A percentile compares a stretch with the other conserved stretches of the same genome.
Evolutionary conservation across 2,888 invertebrate genomes (phyloP).

Genomic region (Germaria angustata): DNA sequence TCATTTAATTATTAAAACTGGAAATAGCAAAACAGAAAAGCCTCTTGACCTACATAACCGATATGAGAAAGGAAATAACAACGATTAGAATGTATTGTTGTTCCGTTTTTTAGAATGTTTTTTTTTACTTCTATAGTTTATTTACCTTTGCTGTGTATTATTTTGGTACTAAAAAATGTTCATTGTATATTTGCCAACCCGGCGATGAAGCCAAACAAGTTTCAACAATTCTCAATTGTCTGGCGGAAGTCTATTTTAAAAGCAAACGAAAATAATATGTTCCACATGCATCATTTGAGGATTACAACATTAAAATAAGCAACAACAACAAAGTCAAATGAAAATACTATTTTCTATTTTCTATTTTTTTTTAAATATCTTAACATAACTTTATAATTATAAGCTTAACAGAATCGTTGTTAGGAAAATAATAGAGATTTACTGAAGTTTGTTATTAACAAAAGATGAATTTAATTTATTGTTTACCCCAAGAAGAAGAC

Average conservation of each 20-base stretch:
- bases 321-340: neutral
- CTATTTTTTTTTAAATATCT: too few relatives aligned
- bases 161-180: neutral
- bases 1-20: neutral
- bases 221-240: constrained; percentile 20
- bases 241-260: constrained; percentile 34
- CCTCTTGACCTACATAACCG: constrained; percentile 48
- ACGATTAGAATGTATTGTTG: neutral
- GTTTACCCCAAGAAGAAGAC: too few relatives aligned
- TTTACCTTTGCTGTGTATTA: constrained; percentile 43
- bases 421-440: too few relatives aligned
- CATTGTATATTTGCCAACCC: constrained; percentile 7
- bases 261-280: neutral
- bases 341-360: too few relatives aligned
- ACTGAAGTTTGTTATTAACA: too few relatives aligned
- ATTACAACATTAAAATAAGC: neutral
- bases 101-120: neutral
- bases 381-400: too few relatives aligned
- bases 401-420: too few relatives aligned
- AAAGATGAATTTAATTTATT: too few relatives aligned
- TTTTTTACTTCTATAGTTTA: constrained; percentile 24
- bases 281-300: neutral
- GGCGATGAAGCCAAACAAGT: constrained; percentile 45
- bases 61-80: neutral
- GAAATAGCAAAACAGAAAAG: constrained; percentile 22